Evolutionary conservation across 2,888 invertebrate genomes (phyloP).

Genomic region (Tiphia femorata): DNA sequence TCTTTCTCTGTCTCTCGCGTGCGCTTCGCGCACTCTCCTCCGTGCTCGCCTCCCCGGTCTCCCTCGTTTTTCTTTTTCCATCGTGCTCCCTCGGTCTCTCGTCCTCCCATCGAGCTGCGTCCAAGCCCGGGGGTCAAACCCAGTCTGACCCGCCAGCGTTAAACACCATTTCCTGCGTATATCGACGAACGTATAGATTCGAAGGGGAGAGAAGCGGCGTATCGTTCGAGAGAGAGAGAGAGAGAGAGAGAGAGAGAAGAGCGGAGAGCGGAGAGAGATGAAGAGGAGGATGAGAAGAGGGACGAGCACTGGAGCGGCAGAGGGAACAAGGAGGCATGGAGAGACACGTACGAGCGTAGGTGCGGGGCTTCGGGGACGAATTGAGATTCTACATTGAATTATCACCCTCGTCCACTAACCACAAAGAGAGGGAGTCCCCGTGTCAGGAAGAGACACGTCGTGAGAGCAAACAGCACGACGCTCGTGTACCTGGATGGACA

Average conservation of each 20-base stretch:
- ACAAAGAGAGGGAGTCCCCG: conserved; percentile 13
- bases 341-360: background rate
- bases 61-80: conserved; percentile 9
- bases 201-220: conserved; percentile 10
- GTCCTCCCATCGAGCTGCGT: conserved; percentile 29
- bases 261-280: conserved; percentile 14
- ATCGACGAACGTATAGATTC: conserved; percentile 38
- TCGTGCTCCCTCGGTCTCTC: conserved; percentile 11
- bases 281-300: background rate
- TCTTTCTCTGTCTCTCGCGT: conserved; percentile 25
- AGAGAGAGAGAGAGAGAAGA: conserved; percentile 13
- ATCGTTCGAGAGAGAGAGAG: conserved; percentile 31
- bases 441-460: conserved; percentile 23
- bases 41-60: too few species aligned
- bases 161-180: conserved; percentile 60
- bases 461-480: conserved; percentile 22
- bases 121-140: conserved; percentile 40
- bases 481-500: background rate
- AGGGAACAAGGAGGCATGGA: too few species aligned
- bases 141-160: conserved; percentile 44
- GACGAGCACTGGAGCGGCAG: too few species aligned
- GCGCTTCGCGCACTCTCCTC: too few species aligned
- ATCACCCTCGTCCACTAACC: conserved; percentile 41
- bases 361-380: conserved; percentile 26
- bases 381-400: conserved; percentile 51